A percentile compares a stretch with the other conserved stretches of the same genome.
Conservation (phyloP, 23 tunicate genomes). For the Aplidium turbinatum region DNA sequence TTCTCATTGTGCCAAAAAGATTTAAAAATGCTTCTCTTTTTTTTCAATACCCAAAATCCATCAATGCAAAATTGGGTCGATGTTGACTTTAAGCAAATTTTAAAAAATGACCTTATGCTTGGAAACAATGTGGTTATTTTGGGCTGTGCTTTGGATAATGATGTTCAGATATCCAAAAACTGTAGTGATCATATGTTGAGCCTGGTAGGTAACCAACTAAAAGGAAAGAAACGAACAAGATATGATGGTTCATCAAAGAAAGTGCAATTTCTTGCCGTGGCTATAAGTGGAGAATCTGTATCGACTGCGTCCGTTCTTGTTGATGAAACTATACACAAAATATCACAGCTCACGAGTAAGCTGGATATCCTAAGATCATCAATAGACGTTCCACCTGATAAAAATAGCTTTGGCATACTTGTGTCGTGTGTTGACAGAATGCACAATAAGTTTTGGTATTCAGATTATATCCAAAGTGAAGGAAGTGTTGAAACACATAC, state of each 20-base stretch:
- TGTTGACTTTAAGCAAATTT: background rate
- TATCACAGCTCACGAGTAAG: background rate
- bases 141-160: slow-evolving; percentile 24
- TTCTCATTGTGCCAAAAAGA: slow-evolving; percentile 8
- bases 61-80: slow-evolving; percentile 1
- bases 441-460: slow-evolving; percentile 29
- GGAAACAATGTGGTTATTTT: slow-evolving; percentile 12
- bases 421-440: slow-evolving; percentile 27
- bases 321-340: background rate
- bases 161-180: background rate
- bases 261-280: slow-evolving; percentile 16
- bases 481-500: slow-evolving; percentile 17
- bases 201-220: background rate
- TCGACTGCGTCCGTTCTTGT: slow-evolving; percentile 14
- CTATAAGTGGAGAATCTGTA: slow-evolving; percentile 15
- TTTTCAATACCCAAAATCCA: slow-evolving; percentile 11
- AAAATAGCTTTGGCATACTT: slow-evolving; percentile 20
- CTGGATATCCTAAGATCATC: background rate
- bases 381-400: background rate
- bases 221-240: background rate
- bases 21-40: slow-evolving; percentile 24
- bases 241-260: no score
- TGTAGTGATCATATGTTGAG: slow-evolving; percentile 7
- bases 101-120: slow-evolving; percentile 12
- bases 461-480: background rate